Conservation (phyloP, 2,888 invertebrate species). For the Apeira syringaria region DNA sequence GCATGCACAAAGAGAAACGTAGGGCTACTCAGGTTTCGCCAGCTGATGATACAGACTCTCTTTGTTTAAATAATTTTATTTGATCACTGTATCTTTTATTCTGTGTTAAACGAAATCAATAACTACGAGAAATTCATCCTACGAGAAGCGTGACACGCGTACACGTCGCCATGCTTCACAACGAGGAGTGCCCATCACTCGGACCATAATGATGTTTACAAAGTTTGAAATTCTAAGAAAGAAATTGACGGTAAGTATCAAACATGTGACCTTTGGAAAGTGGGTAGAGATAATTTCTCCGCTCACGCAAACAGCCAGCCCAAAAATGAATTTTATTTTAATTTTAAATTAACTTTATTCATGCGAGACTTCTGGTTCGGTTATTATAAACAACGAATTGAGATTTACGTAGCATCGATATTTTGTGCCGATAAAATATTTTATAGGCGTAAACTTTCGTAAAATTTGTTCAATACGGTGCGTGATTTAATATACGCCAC, state of each 20-base stretch:
- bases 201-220: slow-evolving; percentile 40
- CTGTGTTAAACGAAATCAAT: too few relatives aligned
- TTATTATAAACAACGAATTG: slow-evolving; percentile 29
- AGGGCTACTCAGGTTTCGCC: slow-evolving; percentile 21
- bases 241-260: slow-evolving; percentile 46
- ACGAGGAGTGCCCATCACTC: too few relatives aligned
- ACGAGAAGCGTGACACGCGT: too few relatives aligned
- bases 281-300: slow-evolving; percentile 4
- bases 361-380: slow-evolving; percentile 13
- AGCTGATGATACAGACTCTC: too few relatives aligned
- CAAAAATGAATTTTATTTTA: slow-evolving; percentile 5
- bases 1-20: slow-evolving; percentile 38
- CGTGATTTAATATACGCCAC: slow-evolving; percentile 53
- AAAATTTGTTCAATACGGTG: slow-evolving; percentile 49
- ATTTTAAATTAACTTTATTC: slow-evolving; percentile 12
- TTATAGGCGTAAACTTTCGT: slow-evolving; percentile 41
- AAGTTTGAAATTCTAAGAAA: slow-evolving; percentile 43
- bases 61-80: too few relatives aligned
- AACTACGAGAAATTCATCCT: too few relatives aligned
- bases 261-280: slow-evolving; percentile 40
- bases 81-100: too few relatives aligned
- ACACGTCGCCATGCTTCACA: too few relatives aligned
- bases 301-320: background rate
- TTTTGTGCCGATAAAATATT: slow-evolving; percentile 44
- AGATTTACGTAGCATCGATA: slow-evolving; percentile 33